Evolutionary conservation across 1,140 invertebrate species (phyloP), one percentile per base, ranked within the genome.

Genomic region (Meloidogyne chitwoodi): DNA sequence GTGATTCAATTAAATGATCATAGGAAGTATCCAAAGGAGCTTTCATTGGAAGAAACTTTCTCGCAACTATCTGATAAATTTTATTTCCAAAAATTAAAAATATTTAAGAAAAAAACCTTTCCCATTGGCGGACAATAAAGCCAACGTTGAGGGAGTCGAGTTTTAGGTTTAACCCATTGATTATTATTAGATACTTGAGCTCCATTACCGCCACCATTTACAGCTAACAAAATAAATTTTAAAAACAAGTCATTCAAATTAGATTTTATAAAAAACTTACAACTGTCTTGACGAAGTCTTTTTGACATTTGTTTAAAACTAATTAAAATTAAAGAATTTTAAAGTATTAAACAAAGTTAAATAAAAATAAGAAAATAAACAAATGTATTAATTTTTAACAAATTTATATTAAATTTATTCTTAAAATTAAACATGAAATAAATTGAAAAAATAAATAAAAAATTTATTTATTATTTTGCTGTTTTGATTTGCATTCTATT

Each of bases 31-130:
- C 80, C 0, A 86, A 75, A 11, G 85, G 85, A n/a, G 86, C 85
- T 75, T 86, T 86, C 77, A 87, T 86, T 16, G 85, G 85, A 8
- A 86, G 61, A 68, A 86, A 86, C 41, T 72, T 74, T 67, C 80
- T 31, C 1, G 75, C 78, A 19, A 85, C 75, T 4, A 85, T 29
- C 81, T 85, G 26, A 69, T 76, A 66, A 70, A 79, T 12, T 24
- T 22, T 65, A 10, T 56, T 77, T 48, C 81, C 16, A 8, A 22
- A 77, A 74, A 67, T 74, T 29, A 14, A 12, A n/a, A 29, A 24
- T 19, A 14, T 22, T 29, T 41, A 64, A 72, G 29, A 63, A 27
- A n/a, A 68, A 68, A 16, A 84, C 85, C 74, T 84, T 81, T 66
- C 85, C 85, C 56, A 81, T 85, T 41, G 83, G 83, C 16, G 85